phyloP scores from a whole-genome alignment of 2,888 invertebrate species.

The Cheilosia impressa region DNA sequence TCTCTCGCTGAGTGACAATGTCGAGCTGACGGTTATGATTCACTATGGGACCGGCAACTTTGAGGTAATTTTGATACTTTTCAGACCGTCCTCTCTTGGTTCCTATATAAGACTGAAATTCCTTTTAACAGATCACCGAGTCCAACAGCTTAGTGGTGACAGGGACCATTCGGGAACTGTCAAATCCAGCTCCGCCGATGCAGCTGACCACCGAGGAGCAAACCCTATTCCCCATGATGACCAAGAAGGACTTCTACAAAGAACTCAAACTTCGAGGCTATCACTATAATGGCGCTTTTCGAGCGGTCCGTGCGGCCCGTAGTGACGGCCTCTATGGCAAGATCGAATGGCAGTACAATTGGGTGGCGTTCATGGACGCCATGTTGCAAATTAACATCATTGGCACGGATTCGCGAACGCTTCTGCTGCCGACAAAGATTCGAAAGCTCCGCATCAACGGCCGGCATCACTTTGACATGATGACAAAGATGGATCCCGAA shows the following conservation, averaged over 20 bases:
- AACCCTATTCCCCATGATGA: constrained; percentile 81
- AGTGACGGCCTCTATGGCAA: constrained; percentile 81
- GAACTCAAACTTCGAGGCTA: constrained; percentile 89
- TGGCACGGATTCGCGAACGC: constrained; percentile 87
- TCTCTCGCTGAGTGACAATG: constrained; percentile 87
- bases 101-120: no score
- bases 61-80: constrained; percentile 82
- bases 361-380: constrained; percentile 95
- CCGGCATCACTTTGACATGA: constrained; percentile 85
- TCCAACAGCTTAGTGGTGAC: constrained; percentile 88
- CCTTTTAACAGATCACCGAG: constrained; percentile 86
- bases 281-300: constrained; percentile 84
- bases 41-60: constrained; percentile 87
- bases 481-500: constrained; percentile 82
- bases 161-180: constrained; percentile 86
- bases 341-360: constrained; percentile 90
- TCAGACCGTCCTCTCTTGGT: constrained; percentile 38
- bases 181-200: constrained; percentile 76
- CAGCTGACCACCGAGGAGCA: constrained; percentile 76
- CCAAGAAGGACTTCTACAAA: constrained; percentile 88
- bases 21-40: constrained; percentile 85
- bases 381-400: constrained; percentile 93
- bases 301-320: constrained; percentile 79
- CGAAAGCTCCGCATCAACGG: constrained; percentile 89
- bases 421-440: constrained; percentile 91